These are phyloP conservation scores for Phrixothrix hirtus DNA, from an alignment of 2,888 invertebrate species.

Conservation along the genomic window DNA sequence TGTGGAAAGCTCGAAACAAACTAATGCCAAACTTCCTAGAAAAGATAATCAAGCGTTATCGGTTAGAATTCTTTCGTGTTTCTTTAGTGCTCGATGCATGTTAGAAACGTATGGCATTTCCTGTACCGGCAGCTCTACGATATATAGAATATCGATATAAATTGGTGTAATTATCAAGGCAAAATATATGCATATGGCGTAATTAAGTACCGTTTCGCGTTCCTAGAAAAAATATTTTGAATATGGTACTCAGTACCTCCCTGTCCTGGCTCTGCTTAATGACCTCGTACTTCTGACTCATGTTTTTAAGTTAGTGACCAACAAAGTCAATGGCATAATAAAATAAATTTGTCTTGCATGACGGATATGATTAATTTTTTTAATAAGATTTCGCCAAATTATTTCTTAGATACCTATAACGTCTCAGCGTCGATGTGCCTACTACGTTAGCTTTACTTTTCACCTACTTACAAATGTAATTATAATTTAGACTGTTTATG, in stretches of 20 bases:
- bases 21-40: too few relatives aligned
- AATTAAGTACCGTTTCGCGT: background rate
- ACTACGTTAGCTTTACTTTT: too few relatives aligned
- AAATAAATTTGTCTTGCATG: slow-evolving; percentile 17
- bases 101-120: background rate
- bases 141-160: background rate
- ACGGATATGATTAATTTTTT: slow-evolving; percentile 12
- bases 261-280: background rate
- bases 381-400: slow-evolving; percentile 1
- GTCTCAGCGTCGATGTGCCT: too few relatives aligned
- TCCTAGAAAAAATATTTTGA: background rate
- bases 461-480: too few relatives aligned
- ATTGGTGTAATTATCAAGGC: background rate
- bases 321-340: slow-evolving; percentile 17
- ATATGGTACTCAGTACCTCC: background rate
- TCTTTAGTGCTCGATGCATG: background rate
- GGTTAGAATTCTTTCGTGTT: background rate
- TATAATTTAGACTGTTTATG: too few relatives aligned
- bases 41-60: background rate
- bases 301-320: slow-evolving; percentile 13
- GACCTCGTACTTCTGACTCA: slow-evolving; percentile 8
- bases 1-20: too few relatives aligned
- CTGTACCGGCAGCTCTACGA: background rate
- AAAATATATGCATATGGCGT: background rate
- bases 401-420: too few relatives aligned